phyloP scores from a whole-genome alignment of 2,888 invertebrate genomes.

The Brassicogethes aeneus region DNA sequence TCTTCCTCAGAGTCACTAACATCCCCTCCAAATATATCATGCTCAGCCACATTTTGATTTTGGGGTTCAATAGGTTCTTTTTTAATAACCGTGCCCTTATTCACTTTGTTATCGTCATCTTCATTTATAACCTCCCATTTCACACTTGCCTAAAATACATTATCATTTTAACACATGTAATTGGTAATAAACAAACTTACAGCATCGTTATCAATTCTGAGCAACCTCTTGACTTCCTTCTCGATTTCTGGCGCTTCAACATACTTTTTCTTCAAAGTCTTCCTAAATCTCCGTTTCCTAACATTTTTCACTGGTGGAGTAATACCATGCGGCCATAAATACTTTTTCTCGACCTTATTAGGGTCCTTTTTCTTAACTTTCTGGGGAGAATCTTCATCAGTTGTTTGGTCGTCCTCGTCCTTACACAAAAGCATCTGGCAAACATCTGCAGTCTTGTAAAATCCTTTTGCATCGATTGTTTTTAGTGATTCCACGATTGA shows the following conservation, averaged over 20 bases:
- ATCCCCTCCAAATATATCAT: conserved; percentile 87
- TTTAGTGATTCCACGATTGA: conserved; percentile 89
- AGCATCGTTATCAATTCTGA: conserved; percentile 89
- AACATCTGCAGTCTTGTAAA: conserved; percentile 96
- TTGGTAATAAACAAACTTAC: too few relatives aligned
- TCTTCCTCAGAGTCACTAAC: conserved; percentile 85
- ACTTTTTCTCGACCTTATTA: conserved; percentile 74
- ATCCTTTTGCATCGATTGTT: conserved; percentile 92
- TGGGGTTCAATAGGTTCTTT: conserved; percentile 34
- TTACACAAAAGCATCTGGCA: conserved; percentile 87
- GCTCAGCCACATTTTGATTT: conserved; percentile 50
- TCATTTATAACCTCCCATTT: conserved; percentile 86
- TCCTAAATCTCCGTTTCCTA: conserved; percentile 82
- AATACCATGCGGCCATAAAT: conserved; percentile 89
- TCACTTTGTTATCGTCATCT: conserved; percentile 60
- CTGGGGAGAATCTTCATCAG: conserved; percentile 69
- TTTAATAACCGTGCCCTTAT: conserved; percentile 38
- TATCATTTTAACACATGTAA: conserved; percentile 5
- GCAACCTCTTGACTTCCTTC: conserved; percentile 89
- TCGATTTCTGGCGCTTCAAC: conserved; percentile 97
- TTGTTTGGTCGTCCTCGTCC: conserved; percentile 72
- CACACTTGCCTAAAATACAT: conserved; percentile 45
- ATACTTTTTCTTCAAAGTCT: conserved; percentile 93
- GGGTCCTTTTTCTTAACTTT: conserved; percentile 71
- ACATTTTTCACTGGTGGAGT: conserved; percentile 96